These are phyloP conservation scores for Aphidius gifuensis DNA, from an alignment of 1,140 invertebrate species.

Conservation along the genomic window DNA sequence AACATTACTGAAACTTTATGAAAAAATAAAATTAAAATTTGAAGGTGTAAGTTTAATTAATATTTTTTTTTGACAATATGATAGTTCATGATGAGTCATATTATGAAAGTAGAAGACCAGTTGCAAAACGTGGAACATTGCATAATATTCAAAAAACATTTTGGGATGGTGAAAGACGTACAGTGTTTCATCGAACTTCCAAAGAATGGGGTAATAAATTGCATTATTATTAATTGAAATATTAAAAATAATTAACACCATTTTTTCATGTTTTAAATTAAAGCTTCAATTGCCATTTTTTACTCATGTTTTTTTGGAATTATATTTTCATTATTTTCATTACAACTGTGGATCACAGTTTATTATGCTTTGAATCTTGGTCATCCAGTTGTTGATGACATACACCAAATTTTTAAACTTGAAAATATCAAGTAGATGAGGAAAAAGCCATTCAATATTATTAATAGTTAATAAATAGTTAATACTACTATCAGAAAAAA, in stretches of 20 bases:
- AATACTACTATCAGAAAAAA: too few species aligned
- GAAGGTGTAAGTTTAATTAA: background rate
- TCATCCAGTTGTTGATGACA: conserved; percentile 32
- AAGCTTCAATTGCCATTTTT: conserved; percentile 73
- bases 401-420: background rate
- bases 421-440: too few species aligned
- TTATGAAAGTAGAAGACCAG: conserved; percentile 40
- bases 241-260: conserved; percentile 2
- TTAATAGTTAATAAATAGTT: too few species aligned
- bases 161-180: conserved; percentile 64
- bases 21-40: background rate
- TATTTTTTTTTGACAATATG: conserved; percentile 27
- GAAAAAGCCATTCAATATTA: too few species aligned
- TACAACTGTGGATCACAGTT: conserved; percentile 43
- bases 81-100: conserved; percentile 44
- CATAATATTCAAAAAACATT: conserved; percentile 48
- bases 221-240: background rate
- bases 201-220: conserved; percentile 71
- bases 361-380: conserved; percentile 29
- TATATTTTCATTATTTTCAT: conserved; percentile 71
- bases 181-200: conserved; percentile 67
- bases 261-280: conserved; percentile 10
- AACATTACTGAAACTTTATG: background rate
- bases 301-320: conserved; percentile 79
- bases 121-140: conserved; percentile 35